Evolutionary conservation across 2,797 vertebrate species (phyloP).

Genomic region (Rhinophrynus dorsalis): DNA sequence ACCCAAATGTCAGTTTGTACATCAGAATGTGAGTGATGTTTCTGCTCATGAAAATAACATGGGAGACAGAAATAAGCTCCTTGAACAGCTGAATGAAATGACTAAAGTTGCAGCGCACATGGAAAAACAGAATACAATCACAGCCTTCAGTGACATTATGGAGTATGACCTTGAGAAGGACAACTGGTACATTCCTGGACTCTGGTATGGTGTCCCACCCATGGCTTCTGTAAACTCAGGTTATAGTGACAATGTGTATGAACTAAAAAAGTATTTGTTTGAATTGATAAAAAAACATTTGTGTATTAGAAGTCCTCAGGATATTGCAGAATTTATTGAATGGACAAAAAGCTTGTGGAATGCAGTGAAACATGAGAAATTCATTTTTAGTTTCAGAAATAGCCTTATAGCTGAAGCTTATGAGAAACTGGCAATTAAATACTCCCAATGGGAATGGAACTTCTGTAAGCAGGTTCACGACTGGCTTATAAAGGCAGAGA

Average conservation of each 20-base stretch:
- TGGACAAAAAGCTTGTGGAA: constrained; percentile 69
- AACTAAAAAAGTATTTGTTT: constrained; percentile 72
- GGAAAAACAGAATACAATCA: constrained; percentile 52
- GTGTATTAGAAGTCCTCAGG: constrained; percentile 55
- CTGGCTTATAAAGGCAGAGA: constrained; percentile 58
- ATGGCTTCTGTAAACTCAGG: constrained; percentile 66
- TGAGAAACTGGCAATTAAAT: constrained; percentile 56
- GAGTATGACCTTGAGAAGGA: constrained; percentile 57
- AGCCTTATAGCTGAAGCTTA: constrained; percentile 64
- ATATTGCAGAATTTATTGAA: constrained; percentile 63
- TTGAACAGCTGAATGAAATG: constrained; percentile 45
- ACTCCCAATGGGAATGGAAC: constrained; percentile 58
- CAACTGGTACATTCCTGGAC: constrained; percentile 65
- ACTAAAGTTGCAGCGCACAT: constrained; percentile 48
- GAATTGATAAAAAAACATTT: constrained; percentile 61
- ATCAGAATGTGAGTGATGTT: constrained; percentile 35
- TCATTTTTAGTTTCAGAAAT: constrained; percentile 60
- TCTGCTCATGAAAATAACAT: constrained; percentile 10
- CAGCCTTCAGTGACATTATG: constrained; percentile 58
- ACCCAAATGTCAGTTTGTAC: constrained; percentile 27
- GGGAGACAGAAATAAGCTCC: constrained; percentile 9
- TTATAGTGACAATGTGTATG: constrained; percentile 69
- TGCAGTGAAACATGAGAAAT: constrained; percentile 47
- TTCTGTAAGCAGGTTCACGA: constrained; percentile 58
- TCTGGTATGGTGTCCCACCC: constrained; percentile 66